Percentiles rank a stretch among this genome's conserved stretches.
Evolutionary conservation across 2,113 vertebrate species (phyloP).

Genomic region (Eulemur macaco): DNA sequence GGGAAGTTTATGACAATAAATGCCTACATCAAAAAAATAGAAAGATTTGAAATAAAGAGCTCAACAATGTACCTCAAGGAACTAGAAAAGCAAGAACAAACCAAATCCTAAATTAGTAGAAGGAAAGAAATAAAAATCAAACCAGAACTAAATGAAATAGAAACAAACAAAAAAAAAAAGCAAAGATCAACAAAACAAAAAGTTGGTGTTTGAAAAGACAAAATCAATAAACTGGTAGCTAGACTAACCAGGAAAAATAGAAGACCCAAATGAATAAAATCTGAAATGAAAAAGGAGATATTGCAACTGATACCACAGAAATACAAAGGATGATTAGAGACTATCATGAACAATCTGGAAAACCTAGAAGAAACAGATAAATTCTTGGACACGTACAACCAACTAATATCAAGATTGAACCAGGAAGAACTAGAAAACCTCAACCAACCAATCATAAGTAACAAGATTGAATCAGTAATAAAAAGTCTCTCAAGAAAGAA

Average conservation of each 20-base stretch:
- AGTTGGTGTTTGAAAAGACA: background rate
- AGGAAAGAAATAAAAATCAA: background rate
- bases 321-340: background rate
- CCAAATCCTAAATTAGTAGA: background rate
- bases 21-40: background rate
- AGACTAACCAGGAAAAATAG: background rate
- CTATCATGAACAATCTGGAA: background rate
- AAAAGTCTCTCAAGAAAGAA: background rate
- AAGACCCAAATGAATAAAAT: background rate
- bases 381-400: background rate
- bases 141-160: background rate
- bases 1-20: background rate
- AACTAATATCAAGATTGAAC: background rate
- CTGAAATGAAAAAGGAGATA: background rate
- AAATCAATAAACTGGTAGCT: background rate
- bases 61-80: background rate
- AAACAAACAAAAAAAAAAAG: background rate
- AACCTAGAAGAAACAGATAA: background rate
- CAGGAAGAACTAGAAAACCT: background rate
- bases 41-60: background rate
- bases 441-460: background rate
- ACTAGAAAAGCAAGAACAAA: background rate
- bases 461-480: background rate
- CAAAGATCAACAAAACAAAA: background rate
- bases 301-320: background rate